Evolutionary conservation across 1,140 invertebrate genomes (phyloP), one percentile per base, ranked within the genome.

Genomic region (Drosophila kepulauana): DNA sequence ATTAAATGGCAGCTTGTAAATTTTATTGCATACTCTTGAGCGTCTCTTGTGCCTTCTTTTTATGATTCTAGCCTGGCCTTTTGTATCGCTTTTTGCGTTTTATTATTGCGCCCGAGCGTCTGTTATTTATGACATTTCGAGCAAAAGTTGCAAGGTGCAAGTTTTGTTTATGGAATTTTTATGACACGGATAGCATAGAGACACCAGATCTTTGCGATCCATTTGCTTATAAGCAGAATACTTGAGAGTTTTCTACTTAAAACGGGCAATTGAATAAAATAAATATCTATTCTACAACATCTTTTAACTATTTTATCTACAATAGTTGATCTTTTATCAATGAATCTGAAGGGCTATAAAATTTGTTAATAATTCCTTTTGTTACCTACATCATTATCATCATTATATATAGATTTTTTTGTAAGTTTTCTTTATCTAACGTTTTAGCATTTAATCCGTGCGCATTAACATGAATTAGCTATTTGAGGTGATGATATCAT

Each of bases 121-220:
- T 51, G 66, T 88, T 88, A 89, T 88, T 88, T 88, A 88, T 74
- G 85, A 73, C 85, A 88, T 81, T 84, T 89, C 20, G 48, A 66
- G 78, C 85, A 89, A 88, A 88, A 89, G 85, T 88, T 88, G 85
- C 85, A 88, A 88, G 85, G 85, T 88, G 85, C 85, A 88, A 88
- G 85, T 88, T 88, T 88, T 86, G 69, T 81, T 68, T 89, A 75
- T 88, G 84, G 85, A 84, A 88, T 89, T 88, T 87, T 88, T 88
- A 88, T 88, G 81, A 43, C 2, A 43, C 41, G 41, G 41, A 78
- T 52, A 33, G 28, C 52, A 51, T 46, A 74, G 58, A 25, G 20
- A 25, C 20, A 75, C 64, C 64, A 73, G 54, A 57, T 20, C 13
- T 38, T 16, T 3, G 35, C 45, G 25, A 56, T 13, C 61, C 71